Conservation (phyloP, 2,888 invertebrate species). For the Sturmia bella region DNA sequence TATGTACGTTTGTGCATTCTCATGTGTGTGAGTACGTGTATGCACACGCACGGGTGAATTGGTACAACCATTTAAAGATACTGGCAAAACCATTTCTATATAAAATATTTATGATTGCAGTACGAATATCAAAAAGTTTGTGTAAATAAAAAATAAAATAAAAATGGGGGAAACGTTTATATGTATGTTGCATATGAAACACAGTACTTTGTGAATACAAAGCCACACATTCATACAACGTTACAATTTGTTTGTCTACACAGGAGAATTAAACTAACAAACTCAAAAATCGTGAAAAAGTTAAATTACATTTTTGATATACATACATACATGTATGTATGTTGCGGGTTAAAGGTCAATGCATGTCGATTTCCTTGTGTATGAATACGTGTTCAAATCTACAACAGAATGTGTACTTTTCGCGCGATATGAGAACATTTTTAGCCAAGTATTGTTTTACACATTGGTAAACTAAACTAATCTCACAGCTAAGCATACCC, state of each 20-base stretch:
- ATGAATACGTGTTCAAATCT: background rate
- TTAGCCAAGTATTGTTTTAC: slow-evolving; percentile 18
- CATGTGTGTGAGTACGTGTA: background rate
- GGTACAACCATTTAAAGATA: background rate
- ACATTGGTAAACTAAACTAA: slow-evolving; percentile 35
- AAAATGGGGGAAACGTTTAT: background rate
- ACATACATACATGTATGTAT: too few species aligned
- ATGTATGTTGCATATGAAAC: background rate
- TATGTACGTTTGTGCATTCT: background rate
- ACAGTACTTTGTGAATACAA: background rate
- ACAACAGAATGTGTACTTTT: background rate
- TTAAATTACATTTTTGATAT: slow-evolving; percentile 52
- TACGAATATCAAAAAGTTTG: slow-evolving; percentile 14
- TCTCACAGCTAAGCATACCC: slow-evolving; percentile 13
- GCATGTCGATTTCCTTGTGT: background rate
- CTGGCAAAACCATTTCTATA: background rate
- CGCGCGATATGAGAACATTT: slow-evolving; percentile 28
- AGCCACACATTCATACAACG: background rate
- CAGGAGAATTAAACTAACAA: slow-evolving; percentile 21
- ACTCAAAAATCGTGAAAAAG: slow-evolving; percentile 43
- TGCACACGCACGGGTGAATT: background rate
- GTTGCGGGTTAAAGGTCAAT: slow-evolving; percentile 47
- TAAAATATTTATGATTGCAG: slow-evolving; percentile 27
- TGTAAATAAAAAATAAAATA: background rate
- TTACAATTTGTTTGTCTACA: background rate